Percentiles rank a stretch among this genome's conserved stretches.
Evolutionary conservation across 2,888 invertebrate species (phyloP).

Genomic region (Diadromus collaris): DNA sequence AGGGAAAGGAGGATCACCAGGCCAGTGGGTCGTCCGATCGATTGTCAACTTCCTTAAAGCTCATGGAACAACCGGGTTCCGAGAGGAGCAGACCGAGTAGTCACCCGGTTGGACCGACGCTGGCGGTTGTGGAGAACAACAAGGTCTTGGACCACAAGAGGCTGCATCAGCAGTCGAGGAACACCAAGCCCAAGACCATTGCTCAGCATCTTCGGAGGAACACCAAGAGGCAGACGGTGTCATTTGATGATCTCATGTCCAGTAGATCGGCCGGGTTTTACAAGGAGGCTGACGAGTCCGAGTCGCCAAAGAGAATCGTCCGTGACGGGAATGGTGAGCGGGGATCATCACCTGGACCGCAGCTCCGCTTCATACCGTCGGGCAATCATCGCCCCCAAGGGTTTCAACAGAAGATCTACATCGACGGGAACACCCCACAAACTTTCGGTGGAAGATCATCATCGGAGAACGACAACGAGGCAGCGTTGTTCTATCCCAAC

Average conservation of each 20-base stretch:
- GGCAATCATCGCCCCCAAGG: slow-evolving; percentile 5
- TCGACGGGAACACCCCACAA: slow-evolving; percentile 7
- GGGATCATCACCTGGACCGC: slow-evolving; percentile 3
- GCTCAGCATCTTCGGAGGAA: slow-evolving; percentile 54
- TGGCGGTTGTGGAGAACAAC: slow-evolving; percentile 10
- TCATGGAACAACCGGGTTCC: not conserved
- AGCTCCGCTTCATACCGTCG: slow-evolving; percentile 53
- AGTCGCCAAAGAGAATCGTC: slow-evolving; percentile 31
- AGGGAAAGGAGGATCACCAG: slow-evolving; percentile 22
- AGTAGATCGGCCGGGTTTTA: not conserved
- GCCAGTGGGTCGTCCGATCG: slow-evolving; percentile 15
- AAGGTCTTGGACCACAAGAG: slow-evolving; percentile 39
- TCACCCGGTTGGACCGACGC: slow-evolving; percentile 1
- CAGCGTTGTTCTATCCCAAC: not conserved
- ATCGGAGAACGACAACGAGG: not conserved
- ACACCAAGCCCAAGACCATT: slow-evolving; percentile 53
- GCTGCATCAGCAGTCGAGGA: slow-evolving; percentile 61
- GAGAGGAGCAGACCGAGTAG: slow-evolving; percentile 15
- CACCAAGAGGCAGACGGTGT: slow-evolving; percentile 21
- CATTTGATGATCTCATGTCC: slow-evolving; percentile 7
- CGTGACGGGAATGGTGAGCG: not conserved
- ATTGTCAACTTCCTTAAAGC: slow-evolving; percentile 29
- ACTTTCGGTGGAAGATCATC: not conserved
- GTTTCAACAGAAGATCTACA: slow-evolving; percentile 1
- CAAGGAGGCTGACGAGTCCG: not conserved